Percentiles rank a stretch among this genome's conserved stretches.
These are phyloP conservation scores for Tinamus guttatus DNA, from an alignment of 2,113 vertebrate genomes.

Conservation along the genomic window DNA sequence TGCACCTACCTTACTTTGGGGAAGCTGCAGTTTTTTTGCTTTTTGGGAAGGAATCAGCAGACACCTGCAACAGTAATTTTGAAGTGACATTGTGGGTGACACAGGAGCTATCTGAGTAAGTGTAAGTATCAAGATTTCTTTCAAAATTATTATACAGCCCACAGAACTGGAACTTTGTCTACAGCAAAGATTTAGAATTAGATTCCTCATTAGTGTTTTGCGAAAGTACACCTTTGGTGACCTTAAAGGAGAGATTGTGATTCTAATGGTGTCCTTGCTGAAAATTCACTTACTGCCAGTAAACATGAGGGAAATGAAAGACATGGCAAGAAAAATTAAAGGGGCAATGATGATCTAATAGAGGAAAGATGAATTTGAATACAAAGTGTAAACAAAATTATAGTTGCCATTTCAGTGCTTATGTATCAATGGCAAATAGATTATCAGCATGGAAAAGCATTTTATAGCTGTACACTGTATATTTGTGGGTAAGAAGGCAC, in stretches of 20 bases:
- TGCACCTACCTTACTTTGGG: background rate
- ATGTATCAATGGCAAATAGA: background rate
- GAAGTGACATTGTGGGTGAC: background rate
- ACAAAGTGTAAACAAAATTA: background rate
- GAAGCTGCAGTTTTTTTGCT: background rate
- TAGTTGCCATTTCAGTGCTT: background rate
- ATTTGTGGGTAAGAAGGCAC: background rate
- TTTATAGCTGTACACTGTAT: conserved; percentile 21
- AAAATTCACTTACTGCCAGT: conserved; percentile 38
- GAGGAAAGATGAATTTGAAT: background rate
- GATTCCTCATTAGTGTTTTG: background rate
- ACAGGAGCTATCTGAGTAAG: background rate
- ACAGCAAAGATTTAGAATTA: background rate
- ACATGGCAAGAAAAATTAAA: background rate
- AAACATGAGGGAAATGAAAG: conserved; percentile 14
- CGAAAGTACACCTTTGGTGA: background rate
- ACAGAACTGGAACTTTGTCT: background rate
- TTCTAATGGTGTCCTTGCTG: background rate
- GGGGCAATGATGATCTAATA: background rate
- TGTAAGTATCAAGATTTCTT: background rate
- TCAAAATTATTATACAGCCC: background rate
- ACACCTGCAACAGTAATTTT: background rate
- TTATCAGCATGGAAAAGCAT: background rate
- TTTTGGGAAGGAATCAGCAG: background rate
- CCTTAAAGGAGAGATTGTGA: conserved; percentile 3